These are phyloP conservation scores for Nebria salina DNA, from an alignment of 2,888 invertebrate species.

Conservation along the genomic window DNA sequence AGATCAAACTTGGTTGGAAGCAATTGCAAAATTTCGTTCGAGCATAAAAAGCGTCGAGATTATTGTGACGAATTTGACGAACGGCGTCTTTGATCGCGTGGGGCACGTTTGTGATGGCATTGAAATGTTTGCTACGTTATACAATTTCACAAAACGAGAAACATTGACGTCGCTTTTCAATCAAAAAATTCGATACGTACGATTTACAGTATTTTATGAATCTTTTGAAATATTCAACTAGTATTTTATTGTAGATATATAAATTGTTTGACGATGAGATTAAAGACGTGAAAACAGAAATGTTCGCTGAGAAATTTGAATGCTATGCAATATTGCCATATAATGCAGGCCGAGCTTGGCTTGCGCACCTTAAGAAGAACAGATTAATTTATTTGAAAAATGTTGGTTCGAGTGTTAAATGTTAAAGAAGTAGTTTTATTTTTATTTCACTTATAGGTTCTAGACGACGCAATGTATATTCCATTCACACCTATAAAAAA, in stretches of 20 bases:
- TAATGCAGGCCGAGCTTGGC: slow-evolving; percentile 76
- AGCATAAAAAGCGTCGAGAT: slow-evolving; percentile 74
- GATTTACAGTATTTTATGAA: slow-evolving; percentile 38
- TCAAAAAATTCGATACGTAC: slow-evolving; percentile 71
- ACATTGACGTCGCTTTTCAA: slow-evolving; percentile 76
- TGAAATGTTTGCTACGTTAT: slow-evolving; percentile 78
- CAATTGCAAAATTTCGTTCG: slow-evolving; percentile 70
- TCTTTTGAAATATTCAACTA: slow-evolving; percentile 2
- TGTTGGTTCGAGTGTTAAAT: slow-evolving; percentile 56
- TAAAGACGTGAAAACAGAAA: slow-evolving; percentile 75
- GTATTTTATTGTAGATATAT: slow-evolving; percentile 68
- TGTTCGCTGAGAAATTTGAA: slow-evolving; percentile 69
- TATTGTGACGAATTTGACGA: slow-evolving; percentile 84
- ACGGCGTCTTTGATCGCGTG: slow-evolving; percentile 79
- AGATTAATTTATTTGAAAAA: slow-evolving; percentile 69
- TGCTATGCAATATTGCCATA: slow-evolving; percentile 75
- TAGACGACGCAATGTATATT: slow-evolving; percentile 82
- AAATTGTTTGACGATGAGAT: slow-evolving; percentile 80
- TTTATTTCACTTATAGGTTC: slow-evolving; percentile 61
- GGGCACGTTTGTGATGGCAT: slow-evolving; percentile 85
- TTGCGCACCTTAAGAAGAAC: slow-evolving; percentile 74
- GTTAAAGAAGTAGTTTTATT: background rate
- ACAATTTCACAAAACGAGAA: slow-evolving; percentile 80
- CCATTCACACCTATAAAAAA: slow-evolving; percentile 77
- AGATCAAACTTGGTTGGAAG: slow-evolving; percentile 84